Evolutionary conservation across 2,888 invertebrate genomes (phyloP).

Genomic region (Lacanobia wlatinum): DNA sequence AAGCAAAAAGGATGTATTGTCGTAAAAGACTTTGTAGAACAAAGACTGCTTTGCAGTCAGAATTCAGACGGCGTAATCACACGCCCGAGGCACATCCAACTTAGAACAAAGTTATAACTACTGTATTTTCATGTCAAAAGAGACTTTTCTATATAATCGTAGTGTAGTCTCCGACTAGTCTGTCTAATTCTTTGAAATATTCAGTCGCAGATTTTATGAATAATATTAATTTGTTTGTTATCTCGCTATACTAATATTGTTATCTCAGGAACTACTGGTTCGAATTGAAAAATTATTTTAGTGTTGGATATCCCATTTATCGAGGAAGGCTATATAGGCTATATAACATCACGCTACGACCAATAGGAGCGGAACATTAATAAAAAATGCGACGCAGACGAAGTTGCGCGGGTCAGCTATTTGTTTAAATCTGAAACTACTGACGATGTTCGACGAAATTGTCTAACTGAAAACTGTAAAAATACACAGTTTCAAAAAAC

Average conservation of each 20-base stretch:
- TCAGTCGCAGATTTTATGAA: background rate
- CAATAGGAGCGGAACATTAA: too few species aligned
- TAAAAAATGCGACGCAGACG: too few species aligned
- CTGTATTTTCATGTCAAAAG: constrained; percentile 38
- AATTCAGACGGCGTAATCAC: constrained; percentile 35
- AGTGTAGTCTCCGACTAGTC: background rate
- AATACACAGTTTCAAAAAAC: too few species aligned
- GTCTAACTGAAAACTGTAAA: background rate
- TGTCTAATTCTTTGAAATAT: background rate
- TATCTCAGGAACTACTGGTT: too few species aligned
- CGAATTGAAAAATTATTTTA: too few species aligned
- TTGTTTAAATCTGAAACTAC: too few species aligned
- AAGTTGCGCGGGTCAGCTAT: too few species aligned
- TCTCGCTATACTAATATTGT: too few species aligned
- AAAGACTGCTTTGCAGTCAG: constrained; percentile 34
- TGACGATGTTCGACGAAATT: too few species aligned
- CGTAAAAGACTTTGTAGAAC: constrained; percentile 21
- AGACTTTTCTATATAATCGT: background rate
- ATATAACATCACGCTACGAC: too few species aligned
- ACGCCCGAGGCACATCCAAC: constrained; percentile 32
- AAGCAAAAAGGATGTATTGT: constrained; percentile 30
- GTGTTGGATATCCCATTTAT: too few species aligned
- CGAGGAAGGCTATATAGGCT: too few species aligned
- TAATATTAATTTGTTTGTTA: background rate
- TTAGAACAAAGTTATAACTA: constrained; percentile 40